Conservation (phyloP, 2,113 vertebrate genomes). For the Sardina pilchardus region DNA sequence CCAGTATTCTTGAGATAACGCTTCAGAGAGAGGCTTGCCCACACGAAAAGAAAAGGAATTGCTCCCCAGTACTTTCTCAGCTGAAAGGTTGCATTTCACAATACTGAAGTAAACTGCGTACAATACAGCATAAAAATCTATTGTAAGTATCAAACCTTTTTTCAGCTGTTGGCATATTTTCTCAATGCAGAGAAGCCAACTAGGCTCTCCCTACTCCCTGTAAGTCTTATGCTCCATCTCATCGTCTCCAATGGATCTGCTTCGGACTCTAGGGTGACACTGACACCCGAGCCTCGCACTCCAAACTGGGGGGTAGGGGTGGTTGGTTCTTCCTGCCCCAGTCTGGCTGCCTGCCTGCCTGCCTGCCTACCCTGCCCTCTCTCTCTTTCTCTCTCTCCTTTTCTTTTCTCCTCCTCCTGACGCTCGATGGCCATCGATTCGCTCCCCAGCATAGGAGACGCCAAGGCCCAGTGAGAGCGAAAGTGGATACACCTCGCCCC, state of each 20-base stretch:
- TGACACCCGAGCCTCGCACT: constrained; percentile 70
- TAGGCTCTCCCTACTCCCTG: background rate
- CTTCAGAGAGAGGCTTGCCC: background rate
- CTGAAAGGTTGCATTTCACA: too few species aligned
- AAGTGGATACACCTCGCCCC: constrained; percentile 80
- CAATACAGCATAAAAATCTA: too few species aligned
- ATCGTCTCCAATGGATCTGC: constrained; percentile 52
- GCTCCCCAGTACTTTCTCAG: too few species aligned
- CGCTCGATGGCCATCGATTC: constrained; percentile 77
- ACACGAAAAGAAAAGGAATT: background rate
- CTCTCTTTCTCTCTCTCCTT: constrained; percentile 44
- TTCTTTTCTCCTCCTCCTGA: constrained; percentile 40
- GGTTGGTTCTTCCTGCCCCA: constrained; percentile 47
- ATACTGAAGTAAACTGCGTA: too few species aligned
- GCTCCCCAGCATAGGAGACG: constrained; percentile 76
- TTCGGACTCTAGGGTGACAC: constrained; percentile 64
- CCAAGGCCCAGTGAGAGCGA: constrained; percentile 76
- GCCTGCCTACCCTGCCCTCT: constrained; percentile 59
- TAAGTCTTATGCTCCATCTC: background rate
- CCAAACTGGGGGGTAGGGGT: constrained; percentile 52
- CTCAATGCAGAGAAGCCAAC: too few species aligned
- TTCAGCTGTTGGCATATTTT: too few species aligned
- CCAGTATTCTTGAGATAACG: background rate
- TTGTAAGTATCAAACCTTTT: too few species aligned
- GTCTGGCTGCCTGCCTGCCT: constrained; percentile 50